Evolutionary conservation across 2,888 invertebrate species (phyloP).

Genomic region (Papilio elwesi): DNA sequence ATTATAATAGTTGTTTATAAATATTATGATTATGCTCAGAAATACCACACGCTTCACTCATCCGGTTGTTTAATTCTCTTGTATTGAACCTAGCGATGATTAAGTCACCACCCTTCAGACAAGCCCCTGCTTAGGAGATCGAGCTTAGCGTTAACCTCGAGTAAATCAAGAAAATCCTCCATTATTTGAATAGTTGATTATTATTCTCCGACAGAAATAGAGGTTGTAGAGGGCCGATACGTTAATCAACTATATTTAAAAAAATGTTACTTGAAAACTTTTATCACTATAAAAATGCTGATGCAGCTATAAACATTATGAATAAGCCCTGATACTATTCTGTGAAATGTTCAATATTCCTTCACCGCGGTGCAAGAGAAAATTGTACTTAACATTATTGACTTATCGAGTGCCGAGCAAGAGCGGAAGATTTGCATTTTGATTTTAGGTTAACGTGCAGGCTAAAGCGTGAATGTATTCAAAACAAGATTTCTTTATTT

Average conservation of each 20-base stretch:
- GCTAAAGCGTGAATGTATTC: constrained; percentile 16
- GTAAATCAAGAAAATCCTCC: too few species aligned
- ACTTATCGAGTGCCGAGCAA: constrained; percentile 21
- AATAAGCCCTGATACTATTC: neutral
- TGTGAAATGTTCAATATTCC: constrained; percentile 24
- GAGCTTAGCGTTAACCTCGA: too few species aligned
- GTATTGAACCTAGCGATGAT: neutral
- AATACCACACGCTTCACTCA: constrained; percentile 12
- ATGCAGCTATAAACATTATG: neutral
- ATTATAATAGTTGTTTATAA: neutral
- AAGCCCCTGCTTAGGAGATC: too few species aligned
- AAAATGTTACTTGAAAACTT: neutral
- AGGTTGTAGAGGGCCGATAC: too few species aligned
- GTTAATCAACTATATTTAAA: neutral
- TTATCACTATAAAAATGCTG: neutral
- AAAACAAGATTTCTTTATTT: neutral
- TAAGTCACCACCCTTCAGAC: neutral
- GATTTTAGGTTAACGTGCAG: constrained; percentile 27
- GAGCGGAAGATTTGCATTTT: constrained; percentile 31
- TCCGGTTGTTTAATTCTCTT: neutral
- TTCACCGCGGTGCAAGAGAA: constrained; percentile 14
- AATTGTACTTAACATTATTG: constrained; percentile 27
- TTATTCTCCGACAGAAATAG: too few species aligned
- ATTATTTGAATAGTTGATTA: too few species aligned
- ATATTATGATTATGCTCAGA: neutral